Percentiles rank a stretch among this genome's conserved stretches.
Conservation (phyloP, 2,797 vertebrate species). For the Paramormyrops hopkinsi region DNA sequence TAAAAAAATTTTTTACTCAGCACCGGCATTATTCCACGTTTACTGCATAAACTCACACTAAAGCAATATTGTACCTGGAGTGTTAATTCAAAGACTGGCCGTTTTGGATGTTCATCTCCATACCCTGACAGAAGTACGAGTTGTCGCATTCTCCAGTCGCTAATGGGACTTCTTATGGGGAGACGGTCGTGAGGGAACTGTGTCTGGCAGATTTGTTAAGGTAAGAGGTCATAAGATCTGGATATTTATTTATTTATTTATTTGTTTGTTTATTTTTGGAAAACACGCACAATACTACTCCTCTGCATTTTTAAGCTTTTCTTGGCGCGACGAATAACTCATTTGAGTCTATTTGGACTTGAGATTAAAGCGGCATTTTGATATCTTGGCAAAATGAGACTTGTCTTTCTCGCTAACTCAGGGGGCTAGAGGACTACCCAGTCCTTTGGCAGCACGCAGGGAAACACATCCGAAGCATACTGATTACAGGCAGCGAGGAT, state of each 20-base stretch:
- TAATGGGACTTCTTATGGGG: slow-evolving; percentile 32
- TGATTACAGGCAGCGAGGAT: background rate
- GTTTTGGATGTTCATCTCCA: slow-evolving; percentile 43
- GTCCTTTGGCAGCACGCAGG: background rate
- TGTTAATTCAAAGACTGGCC: slow-evolving; percentile 31
- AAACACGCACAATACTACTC: background rate
- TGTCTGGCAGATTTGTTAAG: slow-evolving; percentile 30
- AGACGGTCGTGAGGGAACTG: slow-evolving; percentile 25
- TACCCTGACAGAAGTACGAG: slow-evolving; percentile 33
- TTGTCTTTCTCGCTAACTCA: slow-evolving; percentile 10
- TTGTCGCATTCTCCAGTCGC: slow-evolving; percentile 28
- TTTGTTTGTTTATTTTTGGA: background rate
- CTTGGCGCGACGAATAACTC: background rate
- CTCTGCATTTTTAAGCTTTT: background rate
- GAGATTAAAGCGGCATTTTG: background rate
- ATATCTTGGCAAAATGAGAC: slow-evolving; percentile 3
- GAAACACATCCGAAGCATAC: background rate
- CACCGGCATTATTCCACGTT: background rate
- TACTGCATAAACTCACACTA: slow-evolving; percentile 9
- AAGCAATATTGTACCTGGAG: slow-evolving; percentile 29
- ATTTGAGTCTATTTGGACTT: background rate
- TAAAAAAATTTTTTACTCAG: background rate
- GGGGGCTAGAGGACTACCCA: background rate
- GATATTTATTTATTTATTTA: background rate
- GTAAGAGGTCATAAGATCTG: slow-evolving; percentile 24